Base-by-base conservation (phyloP, 2,113 vertebrate genomes). In the Arothron firmamentum region DNA sequence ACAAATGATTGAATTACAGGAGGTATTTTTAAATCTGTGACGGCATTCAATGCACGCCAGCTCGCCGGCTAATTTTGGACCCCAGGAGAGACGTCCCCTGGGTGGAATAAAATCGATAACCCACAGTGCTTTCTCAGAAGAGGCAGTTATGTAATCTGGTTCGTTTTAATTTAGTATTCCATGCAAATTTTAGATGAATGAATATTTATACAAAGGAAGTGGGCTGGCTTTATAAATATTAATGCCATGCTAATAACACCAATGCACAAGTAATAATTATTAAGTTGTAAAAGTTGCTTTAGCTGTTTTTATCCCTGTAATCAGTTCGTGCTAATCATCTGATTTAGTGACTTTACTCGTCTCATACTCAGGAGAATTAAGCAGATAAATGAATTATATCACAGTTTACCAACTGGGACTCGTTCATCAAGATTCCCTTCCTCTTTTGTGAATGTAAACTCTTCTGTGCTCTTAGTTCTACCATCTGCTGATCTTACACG, bases 1-100 rank as follows among this genome's bases (percentile, higher is more conserved):
- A 56, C 38, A 62, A 63, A 63, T 77, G 64, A 62, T 77, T 64
- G 45, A 31, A 73, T 51, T 52, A 52, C 19, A 5, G 56, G 41
- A 18, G 16, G 8, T 78, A 82, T 82, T 82, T 69, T 65, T 74
- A 71, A 61, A 67, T 20, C n/a, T 20, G 63, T 54, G 74, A 81
- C 67, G 34, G 11, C 34, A 38, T 72, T 75, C 59, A 77, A 23
- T 34, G 25, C 57, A 28, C 2, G 11, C 18, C 12, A 73, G 61
- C 72, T 75, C 67, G 66, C 61, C 31, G 56, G 65, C 38, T 78
- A 61, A 71, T 61, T 74, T 21, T 61, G 45, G 60, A 67, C 51
- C 77, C 65, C 68, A 56, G 69, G 31, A 52, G 38, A 71, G 68
- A 34, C 19, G 41, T 19, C 19, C 42, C 50, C 47, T 18, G n/a